Evolutionary conservation across 1,140 invertebrate genomes (phyloP), one percentile per base, ranked within the genome.

Genomic region (Drosophila elegans): DNA sequence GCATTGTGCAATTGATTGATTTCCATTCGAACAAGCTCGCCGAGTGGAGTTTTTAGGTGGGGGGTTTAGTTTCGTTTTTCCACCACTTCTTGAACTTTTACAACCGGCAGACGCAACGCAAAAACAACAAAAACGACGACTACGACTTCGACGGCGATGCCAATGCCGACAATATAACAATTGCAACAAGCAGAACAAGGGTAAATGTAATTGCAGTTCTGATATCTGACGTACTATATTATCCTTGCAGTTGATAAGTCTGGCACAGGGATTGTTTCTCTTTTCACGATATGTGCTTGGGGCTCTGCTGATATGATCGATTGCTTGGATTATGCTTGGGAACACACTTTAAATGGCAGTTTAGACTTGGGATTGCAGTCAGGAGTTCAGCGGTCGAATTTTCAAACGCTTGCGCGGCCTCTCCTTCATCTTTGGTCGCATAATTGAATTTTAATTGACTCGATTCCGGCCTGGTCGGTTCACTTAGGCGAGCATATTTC

Each of bases 401-500:
- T 86, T 86, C 60, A 86, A 86, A 83, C 83, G 84, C 62, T 89
- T 88, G 76, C 83, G 83, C 80, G 84, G 85, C 81, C 76, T 83
- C 78, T 88, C 84, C 60, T 83, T 88, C 67, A 89, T 69, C 59
- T 83, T 88, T 67, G 67, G 51, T 51, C 83, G 83, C 83, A 88
- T 88, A 88, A 88, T 88, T 88, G 83, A 88, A 89, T 69, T 83
- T 80, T 88, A 88, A 88, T 88, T 88, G 83, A 88, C 75, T 83
- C 62, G 57, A 75, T 80, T 79, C 42, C 27, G 46, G 46, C n/a
- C 39, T 27, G 54, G 48, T 59, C 49, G 54, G 56, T 55, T 74
- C 64, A 78, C 62, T 86, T 66, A 73, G 41, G 66, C 60, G 68
- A 78, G 54, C 79, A 85, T 82, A 86, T 81, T 85, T 86, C 78